These are phyloP conservation scores for Plagodis pulveraria DNA, from an alignment of 2,888 invertebrate genomes.

Conservation along the genomic window DNA sequence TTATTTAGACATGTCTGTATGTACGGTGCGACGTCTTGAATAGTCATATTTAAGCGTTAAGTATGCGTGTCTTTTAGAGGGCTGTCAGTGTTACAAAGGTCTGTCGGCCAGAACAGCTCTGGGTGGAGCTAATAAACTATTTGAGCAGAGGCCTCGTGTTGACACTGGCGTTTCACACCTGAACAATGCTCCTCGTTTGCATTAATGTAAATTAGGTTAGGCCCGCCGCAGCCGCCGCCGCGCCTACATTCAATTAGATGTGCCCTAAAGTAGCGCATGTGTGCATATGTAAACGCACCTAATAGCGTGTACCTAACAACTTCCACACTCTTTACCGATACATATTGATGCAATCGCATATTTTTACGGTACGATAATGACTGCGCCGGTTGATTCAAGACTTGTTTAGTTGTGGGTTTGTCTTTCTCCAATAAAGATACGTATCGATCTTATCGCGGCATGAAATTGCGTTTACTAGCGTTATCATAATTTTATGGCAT, in stretches of 20 bases:
- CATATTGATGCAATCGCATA: constrained; percentile 53
- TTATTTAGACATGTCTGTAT: constrained; percentile 35
- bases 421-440: constrained; percentile 36
- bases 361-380: constrained; percentile 37
- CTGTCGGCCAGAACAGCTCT: constrained; percentile 75
- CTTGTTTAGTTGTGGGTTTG: constrained; percentile 28
- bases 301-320: constrained; percentile 55
- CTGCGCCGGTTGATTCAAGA: constrained; percentile 26
- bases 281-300: constrained; percentile 69
- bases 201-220: constrained; percentile 85
- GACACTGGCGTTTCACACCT: constrained; percentile 85
- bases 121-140: constrained; percentile 85
- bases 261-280: constrained; percentile 76
- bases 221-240: constrained; percentile 66
- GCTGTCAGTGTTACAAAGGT: constrained; percentile 79
- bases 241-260: constrained; percentile 83
- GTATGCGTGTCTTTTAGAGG: constrained; percentile 76
- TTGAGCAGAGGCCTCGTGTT: constrained; percentile 81
- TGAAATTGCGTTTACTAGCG: constrained; percentile 33
- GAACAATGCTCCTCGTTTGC: constrained; percentile 85
- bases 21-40: constrained; percentile 63
- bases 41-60: constrained; percentile 75
- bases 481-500: constrained; percentile 38
- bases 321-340: constrained; percentile 53
- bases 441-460: constrained; percentile 32